Base-by-base conservation (phyloP, 2,113 vertebrate species). In the Ctenomys sociabilis region DNA sequence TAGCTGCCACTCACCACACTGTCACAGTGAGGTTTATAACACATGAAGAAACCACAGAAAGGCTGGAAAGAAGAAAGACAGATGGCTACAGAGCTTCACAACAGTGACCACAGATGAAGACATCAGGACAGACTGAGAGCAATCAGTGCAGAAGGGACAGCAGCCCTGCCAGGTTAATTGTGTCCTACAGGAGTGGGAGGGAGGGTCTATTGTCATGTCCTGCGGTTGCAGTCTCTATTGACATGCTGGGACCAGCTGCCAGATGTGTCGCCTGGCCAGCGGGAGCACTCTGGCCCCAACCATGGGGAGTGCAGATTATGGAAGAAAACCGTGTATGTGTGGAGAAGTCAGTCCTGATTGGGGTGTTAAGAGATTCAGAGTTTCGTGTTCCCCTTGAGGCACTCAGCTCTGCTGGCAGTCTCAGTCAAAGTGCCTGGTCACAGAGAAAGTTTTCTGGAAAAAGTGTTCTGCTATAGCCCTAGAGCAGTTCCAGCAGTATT, bases 81-180 rank as follows among this genome's bases (percentile, higher is more conserved):
- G 96, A 97, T 86, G 68, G 94, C 75, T 61, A 87, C 30, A 40
- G 81, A 95, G 54, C 61, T 54, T 59, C 24, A 86, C 59, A 26
- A 90, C 92, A 95, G 81, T 73, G 93, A 96, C 61, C 96, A 97
- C 81, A 28, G 78, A 96, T 59, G 85, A 92, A 10, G 85, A 95
- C 45, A 21, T 17, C 61, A 43, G 64, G 61, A 94, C 97, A 92
- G 91, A 86, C 72, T 73, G 61, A 88, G 14, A 54, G 93, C 85
- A 83, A 83, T 94, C 90, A 82, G 93, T 83, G 94, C 95, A 95
- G 96, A 95, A 96, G 81, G 91, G 88, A 94, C 4, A 30, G 85
- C 59, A 57, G 85, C 72, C 17, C 82, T 90, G 88, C 54, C 88
- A 49, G 26, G 85, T 61, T 22, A 35, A 30, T 14, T 30, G 59